These are phyloP conservation scores for Ammospiza caudacuta DNA, from an alignment of 2,113 vertebrate genomes.

Conservation along the genomic window DNA sequence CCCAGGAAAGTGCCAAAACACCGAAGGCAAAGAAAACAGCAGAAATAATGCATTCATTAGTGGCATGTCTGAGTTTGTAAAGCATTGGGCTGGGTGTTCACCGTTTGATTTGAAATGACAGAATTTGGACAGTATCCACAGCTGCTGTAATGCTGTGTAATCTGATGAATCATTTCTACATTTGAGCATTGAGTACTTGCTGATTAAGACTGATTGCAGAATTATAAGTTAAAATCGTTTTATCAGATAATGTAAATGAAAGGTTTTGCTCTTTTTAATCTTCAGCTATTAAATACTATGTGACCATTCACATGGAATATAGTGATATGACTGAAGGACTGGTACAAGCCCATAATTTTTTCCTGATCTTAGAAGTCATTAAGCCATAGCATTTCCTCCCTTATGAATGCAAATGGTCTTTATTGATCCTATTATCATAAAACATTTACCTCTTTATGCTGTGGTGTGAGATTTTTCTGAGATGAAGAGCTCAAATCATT, in stretches of 20 bases:
- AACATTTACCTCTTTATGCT: background rate
- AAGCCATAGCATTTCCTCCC: background rate
- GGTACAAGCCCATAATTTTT: background rate
- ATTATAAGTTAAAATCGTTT: background rate
- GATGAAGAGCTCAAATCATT: background rate
- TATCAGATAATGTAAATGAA: background rate
- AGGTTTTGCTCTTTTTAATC: background rate
- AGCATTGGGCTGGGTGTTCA: background rate
- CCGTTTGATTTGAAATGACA: background rate
- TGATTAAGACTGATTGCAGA: background rate
- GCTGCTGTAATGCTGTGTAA: background rate
- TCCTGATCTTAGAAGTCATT: background rate
- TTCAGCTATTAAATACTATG: constrained; percentile 15
- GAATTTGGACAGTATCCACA: background rate
- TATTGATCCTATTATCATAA: background rate
- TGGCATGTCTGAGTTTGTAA: background rate
- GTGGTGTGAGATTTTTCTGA: background rate
- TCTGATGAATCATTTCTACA: background rate
- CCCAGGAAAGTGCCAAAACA: background rate
- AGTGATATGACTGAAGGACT: background rate
- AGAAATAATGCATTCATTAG: background rate
- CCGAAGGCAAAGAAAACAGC: background rate
- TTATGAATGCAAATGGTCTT: background rate
- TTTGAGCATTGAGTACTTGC: background rate
- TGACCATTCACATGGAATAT: background rate